These are phyloP conservation scores for Holocentrus rufus DNA, from an alignment of 2,797 vertebrate genomes.

Conservation along the genomic window DNA sequence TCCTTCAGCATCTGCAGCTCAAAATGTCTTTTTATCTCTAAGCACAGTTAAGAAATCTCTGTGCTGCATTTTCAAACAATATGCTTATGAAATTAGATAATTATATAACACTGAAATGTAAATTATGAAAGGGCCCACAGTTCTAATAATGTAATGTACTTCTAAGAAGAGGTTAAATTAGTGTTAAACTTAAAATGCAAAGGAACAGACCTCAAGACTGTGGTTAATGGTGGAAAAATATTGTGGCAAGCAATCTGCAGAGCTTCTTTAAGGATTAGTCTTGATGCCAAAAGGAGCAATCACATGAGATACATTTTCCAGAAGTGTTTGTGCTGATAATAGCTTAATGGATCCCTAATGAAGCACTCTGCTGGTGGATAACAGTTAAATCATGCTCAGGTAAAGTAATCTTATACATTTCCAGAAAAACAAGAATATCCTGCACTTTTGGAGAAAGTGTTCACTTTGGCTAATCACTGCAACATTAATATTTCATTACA, in stretches of 20 bases:
- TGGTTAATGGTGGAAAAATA: not conserved
- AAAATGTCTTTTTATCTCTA: too few species aligned
- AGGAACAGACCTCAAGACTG: not conserved
- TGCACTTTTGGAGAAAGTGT: not conserved
- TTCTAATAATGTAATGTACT: not conserved
- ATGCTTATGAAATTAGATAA: too few species aligned
- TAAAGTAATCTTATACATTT: not conserved
- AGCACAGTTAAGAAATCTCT: too few species aligned
- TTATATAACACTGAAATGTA: too few species aligned
- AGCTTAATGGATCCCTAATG: not conserved
- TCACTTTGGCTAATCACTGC: too few species aligned
- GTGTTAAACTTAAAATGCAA: not conserved
- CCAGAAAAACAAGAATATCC: not conserved
- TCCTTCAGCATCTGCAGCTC: not conserved
- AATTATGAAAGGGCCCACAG: too few species aligned
- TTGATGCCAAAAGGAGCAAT: slow-evolving; percentile 9
- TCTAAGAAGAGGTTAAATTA: not conserved
- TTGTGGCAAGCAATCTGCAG: not conserved
- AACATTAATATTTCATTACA: not conserved
- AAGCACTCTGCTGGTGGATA: not conserved
- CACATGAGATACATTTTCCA: not conserved
- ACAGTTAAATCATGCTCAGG: not conserved
- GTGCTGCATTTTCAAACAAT: too few species aligned
- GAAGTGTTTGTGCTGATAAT: not conserved
- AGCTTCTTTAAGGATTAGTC: not conserved